Evolutionary conservation across 2,113 vertebrate genomes (phyloP), one percentile per base, ranked within the genome.

Genomic region (Camelus dromedarius): DNA sequence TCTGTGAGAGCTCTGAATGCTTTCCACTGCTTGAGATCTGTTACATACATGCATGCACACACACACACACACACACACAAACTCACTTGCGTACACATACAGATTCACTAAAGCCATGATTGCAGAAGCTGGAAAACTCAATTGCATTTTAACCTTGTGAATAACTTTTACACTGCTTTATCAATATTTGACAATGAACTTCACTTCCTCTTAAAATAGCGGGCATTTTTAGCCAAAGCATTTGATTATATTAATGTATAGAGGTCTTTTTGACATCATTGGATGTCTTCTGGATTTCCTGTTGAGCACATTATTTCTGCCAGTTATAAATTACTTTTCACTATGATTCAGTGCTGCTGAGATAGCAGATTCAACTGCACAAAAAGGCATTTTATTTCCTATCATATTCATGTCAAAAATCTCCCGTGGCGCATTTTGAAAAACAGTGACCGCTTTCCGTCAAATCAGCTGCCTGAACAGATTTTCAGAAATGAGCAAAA

Each of bases 91-190:
- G 18, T 48, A 5, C 30, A 60, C 70, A 16, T 94, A 93, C 3
- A 12, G 3, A 19, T 72, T 90, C 62, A 28, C 56, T 70, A 60
- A 92, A 94, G 77, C 64, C 86, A 70, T 97, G 84, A 97, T 12
- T 96, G 82, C 73, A 96, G 81, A 98, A 97, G 12, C 8, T 97
- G 92, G 77, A 83, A 97, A 98, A 96, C 94, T 98, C 67, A 48
- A 54, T 97, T 98, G 97, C 72, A 89, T 72, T 96, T 97, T 97
- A 97, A 96, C 96, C 97, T 97, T 96, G 70, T 88, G 91, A 98
- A 89, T 97, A 32, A 54, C 35, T 87, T 79, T 72, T 89, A 83
- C 56, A 42, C n/a, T 73, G 2, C 30, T 18, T 52, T 96, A 87
- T 96, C 96, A 96, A 76, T 97, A 91, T 96, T 97, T 96, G 92